These are phyloP conservation scores for Calonectris borealis DNA, from an alignment of 2,113 vertebrate genomes.

Conservation along the genomic window DNA sequence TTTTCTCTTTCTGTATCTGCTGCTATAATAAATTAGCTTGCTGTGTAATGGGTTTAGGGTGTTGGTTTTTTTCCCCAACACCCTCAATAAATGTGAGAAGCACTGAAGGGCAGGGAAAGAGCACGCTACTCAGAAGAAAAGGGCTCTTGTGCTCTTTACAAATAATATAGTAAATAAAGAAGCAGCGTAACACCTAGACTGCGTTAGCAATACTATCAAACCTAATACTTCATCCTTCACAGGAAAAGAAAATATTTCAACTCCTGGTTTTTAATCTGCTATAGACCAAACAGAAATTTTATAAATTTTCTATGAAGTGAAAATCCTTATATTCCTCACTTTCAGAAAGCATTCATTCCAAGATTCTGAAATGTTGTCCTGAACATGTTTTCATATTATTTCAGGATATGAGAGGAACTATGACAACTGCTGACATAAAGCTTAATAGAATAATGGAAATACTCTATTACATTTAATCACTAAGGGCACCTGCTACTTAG, in stretches of 20 bases:
- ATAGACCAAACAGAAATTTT: not conserved
- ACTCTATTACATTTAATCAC: slow-evolving; percentile 62
- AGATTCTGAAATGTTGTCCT: not conserved
- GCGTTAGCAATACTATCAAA: not conserved
- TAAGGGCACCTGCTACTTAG: slow-evolving; percentile 67
- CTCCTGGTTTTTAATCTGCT: not conserved
- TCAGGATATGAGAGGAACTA: not conserved
- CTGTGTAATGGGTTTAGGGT: not conserved
- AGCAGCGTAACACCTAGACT: not conserved
- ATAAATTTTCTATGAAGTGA: not conserved
- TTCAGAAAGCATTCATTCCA: not conserved
- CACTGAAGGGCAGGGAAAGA: not conserved
- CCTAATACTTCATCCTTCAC: not conserved
- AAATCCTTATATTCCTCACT: not conserved
- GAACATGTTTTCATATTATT: not conserved
- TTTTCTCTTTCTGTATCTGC: not conserved
- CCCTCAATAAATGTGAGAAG: not conserved
- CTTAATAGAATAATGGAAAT: slow-evolving; percentile 62
- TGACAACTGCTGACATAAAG: slow-evolving; percentile 48
- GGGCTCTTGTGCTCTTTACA: not conserved
- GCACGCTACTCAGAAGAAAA: not conserved
- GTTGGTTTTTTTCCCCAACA: not conserved
- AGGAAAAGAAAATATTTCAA: not conserved
- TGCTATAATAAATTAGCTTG: not conserved
- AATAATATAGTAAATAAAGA: not conserved